Base-by-base conservation (phyloP, 2,888 invertebrate genomes). In the Pyrgus malvae region DNA sequence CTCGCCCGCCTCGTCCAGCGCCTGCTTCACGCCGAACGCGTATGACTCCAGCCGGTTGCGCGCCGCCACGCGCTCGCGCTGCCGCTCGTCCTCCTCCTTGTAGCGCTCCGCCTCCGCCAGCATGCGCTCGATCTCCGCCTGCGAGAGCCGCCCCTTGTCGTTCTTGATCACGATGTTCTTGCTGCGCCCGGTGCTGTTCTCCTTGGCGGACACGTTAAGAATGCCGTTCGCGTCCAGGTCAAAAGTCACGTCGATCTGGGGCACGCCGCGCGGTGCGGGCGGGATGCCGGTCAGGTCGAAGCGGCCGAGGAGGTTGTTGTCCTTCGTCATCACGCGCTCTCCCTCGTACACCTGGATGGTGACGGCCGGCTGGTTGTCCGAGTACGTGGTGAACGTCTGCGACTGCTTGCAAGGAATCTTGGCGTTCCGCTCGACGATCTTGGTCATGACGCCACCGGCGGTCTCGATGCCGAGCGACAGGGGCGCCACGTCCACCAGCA, bases 111-210 rank as follows among this genome's bases (percentile, higher is more conserved):
- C 95, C 59, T 95, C 95, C 2, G 91, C 79, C 37, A 95, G 78
- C 95, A 95, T 96, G 60, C 93, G 91, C 57, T 96, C 95, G 62
- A 96, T 96, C 70, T 96, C 96, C 17, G 93, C 93, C 72, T 95
- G 95, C 5, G 95, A 94, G 45, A 96, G 83, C 3, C 96, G 91
- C 0, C 96, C 95, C 70, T 94, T 95, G 82, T 96, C 95, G 80
- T 96, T 96, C 72, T 94, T 95, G 65, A 96, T 97, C 31, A 94
- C 94, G 58, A 96, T 96, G 70, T 94, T 94, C 76, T 93, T 94
- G 48, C 92, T 92, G 62, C 93, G 94, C 16, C 92, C 93, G 0
- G 92, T 91, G 64, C 92, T 91, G 74, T 91, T 92, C 61, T 93
- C 93, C 61, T 93, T 92, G n/a, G 97, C 97, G 0, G 95, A 93